Percentiles rank a stretch among this genome's conserved stretches.
phyloP scores from a whole-genome alignment of 2,888 invertebrate genomes.

The Athalia rosae region DNA sequence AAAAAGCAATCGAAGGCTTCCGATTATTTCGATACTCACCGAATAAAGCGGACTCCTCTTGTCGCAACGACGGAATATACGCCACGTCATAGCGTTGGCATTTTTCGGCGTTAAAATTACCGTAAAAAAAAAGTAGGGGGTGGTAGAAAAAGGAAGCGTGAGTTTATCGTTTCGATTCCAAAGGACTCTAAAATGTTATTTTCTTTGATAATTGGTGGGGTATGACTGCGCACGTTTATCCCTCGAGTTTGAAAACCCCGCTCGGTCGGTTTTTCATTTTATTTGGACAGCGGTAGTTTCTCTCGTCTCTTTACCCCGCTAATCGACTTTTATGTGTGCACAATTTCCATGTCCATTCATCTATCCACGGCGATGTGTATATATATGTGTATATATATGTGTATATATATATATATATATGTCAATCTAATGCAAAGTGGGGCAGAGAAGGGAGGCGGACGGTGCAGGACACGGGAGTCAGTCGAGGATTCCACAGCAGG shows the following conservation, averaged over 20 bases:
- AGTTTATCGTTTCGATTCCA: background rate
- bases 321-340: background rate
- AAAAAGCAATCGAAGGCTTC: background rate
- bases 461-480: background rate
- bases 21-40: too few species aligned
- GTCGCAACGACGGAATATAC: too few species aligned
- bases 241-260: background rate
- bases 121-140: too few species aligned
- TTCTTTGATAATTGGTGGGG: conserved; percentile 28
- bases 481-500: background rate
- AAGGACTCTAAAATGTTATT: conserved; percentile 25
- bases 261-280: background rate
- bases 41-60: too few species aligned
- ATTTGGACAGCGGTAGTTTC: background rate
- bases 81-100: background rate
- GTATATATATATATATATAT: too few species aligned
- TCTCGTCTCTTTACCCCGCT: background rate
- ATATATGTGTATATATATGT: background rate
- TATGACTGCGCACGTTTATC: conserved; percentile 24
- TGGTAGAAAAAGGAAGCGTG: background rate
- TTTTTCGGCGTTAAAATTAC: background rate
- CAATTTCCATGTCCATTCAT: too few species aligned
- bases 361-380: background rate
- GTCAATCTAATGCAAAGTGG: too few species aligned
- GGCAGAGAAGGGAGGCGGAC: too few species aligned